Evolutionary conservation across 2,797 vertebrate species (phyloP), one percentile per base, ranked within the genome.

Genomic region (Macrochelys suwanniensis): DNA sequence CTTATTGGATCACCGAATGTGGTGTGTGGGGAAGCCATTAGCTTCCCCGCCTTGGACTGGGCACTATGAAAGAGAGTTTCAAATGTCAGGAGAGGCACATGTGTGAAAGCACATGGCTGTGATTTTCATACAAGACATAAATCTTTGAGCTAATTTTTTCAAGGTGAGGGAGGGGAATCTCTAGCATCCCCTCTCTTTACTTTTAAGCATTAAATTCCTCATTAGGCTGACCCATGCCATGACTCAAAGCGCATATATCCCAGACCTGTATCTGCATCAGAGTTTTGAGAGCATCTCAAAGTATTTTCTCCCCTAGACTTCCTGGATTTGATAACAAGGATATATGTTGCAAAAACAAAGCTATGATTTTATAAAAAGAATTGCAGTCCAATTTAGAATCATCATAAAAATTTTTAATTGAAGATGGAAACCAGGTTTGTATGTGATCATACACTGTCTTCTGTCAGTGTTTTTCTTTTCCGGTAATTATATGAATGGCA

Each of bases 401-500:
- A 71, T 1, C 74, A 4, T 23, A 89, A 76, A 1, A 4, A 45
- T 79, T 90, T 86, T 84, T 81, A 49, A 12, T 68, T 50, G 1
- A 3, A 5, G 12, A 23, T 25, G 6, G 42, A 78, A 95, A 89
- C 28, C 28, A 37, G 31, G 50, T 80, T 65, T 85, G 1, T 84
- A 47, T 90, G 45, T 2, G 61, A 47, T 23, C 81, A 26, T 82
- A 5, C 1, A 25, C 3, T 85, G 19, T 5, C 4, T 83, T 87
- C n/a, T 79, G 2, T 28, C 80, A 59, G 2, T 57, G 5, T 77
- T 10, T 87, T 10, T 4, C 31, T 15, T 65, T 87, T 85, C 28
- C 54, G 28, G 0, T 7, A 81, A 78, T 42, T 0, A 17, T 80
- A 53, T 68, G 53, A 42, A 28, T 0, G 9, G 0, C 8, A 50